Conservation (phyloP, 2,888 invertebrate genomes). For the Torymus texanus region DNA sequence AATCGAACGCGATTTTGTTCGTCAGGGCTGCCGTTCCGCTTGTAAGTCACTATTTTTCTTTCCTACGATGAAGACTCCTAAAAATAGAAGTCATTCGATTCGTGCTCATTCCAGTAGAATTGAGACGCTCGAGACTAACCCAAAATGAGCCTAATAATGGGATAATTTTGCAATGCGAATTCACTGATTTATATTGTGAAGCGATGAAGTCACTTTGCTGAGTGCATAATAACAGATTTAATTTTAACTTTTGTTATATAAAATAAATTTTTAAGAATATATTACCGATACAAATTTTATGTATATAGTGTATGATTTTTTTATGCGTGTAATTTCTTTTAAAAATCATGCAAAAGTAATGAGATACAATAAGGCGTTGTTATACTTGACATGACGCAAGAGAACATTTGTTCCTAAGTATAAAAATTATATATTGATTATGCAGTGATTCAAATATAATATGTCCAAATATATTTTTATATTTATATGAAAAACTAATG, state of each 20-base stretch:
- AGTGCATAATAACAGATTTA: slow-evolving; percentile 18
- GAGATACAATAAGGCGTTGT: too few species aligned
- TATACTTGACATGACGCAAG: too few species aligned
- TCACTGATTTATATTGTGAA: slow-evolving; percentile 23
- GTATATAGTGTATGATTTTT: background rate
- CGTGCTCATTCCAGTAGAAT: slow-evolving; percentile 50
- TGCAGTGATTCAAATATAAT: background rate
- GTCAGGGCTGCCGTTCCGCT: background rate
- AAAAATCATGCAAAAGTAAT: too few species aligned
- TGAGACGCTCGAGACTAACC: slow-evolving; percentile 32
- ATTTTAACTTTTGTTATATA: slow-evolving; percentile 1
- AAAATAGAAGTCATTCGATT: slow-evolving; percentile 27
- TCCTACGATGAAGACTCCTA: background rate
- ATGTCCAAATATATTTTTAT: background rate
- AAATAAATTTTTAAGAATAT: too few species aligned
- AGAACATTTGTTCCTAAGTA: slow-evolving; percentile 1
- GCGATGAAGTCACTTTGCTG: slow-evolving; percentile 45
- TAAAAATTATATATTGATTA: slow-evolving; percentile 1
- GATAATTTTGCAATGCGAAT: slow-evolving; percentile 37
- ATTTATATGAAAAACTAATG: background rate
- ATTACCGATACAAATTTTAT: background rate
- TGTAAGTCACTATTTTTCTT: slow-evolving; percentile 35
- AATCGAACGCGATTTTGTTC: background rate
- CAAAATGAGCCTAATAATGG: slow-evolving; percentile 18
- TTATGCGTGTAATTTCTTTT: too few species aligned